Evolutionary conservation across 2,113 vertebrate genomes (phyloP), one percentile per base, ranked within the genome.

Genomic region (Proteles cristata): DNA sequence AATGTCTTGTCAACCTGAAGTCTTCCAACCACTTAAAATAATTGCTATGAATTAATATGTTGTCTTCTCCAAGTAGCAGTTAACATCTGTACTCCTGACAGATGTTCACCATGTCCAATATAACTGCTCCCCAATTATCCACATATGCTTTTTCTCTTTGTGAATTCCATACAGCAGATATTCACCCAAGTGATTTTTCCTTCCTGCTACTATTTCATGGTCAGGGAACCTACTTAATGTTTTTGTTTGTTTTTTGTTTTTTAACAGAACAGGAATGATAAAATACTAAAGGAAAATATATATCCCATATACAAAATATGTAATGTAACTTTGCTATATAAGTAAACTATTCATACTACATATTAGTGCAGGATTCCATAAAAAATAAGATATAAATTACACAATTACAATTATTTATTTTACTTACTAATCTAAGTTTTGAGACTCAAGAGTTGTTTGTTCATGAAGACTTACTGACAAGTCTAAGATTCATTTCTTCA

Each of bases 1-100:
- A 97, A 96, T 79, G 48, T 83, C 82, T 89, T 92, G 84, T 93
- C 79, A 92, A 81, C 15, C 55, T 84, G 43, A n/a, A 73, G 55
- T 88, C 88, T 90, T 96, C 92, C 80, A 92, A 93, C 73, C 15
- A 92, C 76, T 87, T 93, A 83, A 92, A 94, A 92, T 92, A 94
- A 93, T 92, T 97, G n/a, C n/a, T 90, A 48, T 94, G 58, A 94
- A 97, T 93, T 83, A 93, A 97, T 81, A 55, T 45, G n/a, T 23
- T 90, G 8, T 89, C 39, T 96, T 97, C 19, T 95, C 35, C 65
- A 74, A 93, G 94, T 48, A 93, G 71, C 71, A 74, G 69, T 86
- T 88, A 87, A 71, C 93, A 96, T 97, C 88, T 97, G 53, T 86
- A 48, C 79, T 94, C 87, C 39, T 10, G 7, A 92, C 83, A 96